Conservation (phyloP, 2,797 vertebrate genomes). For the Hypotaenidia philippensis region DNA sequence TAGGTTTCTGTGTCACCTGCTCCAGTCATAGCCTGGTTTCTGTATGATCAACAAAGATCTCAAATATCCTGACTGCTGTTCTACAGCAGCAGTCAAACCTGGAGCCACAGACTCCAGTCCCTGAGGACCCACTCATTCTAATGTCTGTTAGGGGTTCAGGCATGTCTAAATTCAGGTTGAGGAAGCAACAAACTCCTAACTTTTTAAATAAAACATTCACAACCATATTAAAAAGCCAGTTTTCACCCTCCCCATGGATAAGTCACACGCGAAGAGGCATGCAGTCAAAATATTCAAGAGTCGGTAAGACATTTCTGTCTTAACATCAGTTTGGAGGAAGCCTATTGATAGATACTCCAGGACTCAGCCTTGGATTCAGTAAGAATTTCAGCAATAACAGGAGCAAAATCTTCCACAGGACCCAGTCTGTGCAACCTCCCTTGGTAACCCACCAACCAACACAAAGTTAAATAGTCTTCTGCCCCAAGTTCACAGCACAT, state of each 20-base stretch:
- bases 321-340: neutral
- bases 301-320: neutral
- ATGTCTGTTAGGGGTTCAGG: neutral
- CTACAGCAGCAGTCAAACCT: neutral
- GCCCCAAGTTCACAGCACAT: neutral
- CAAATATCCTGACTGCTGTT: neutral
- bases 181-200: neutral
- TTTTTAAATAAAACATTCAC: neutral
- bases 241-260: neutral
- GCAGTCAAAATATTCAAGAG: neutral
- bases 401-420: neutral
- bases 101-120: neutral
- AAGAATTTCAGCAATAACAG: neutral
- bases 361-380: neutral
- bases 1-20: neutral
- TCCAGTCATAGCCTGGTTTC: neutral
- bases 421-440: neutral
- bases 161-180: neutral
- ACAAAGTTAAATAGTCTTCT: neutral
- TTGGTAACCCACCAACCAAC: neutral
- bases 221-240: neutral
- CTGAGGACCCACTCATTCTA: neutral
- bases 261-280: fast-evolving
- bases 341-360: neutral
- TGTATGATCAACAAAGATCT: neutral